These are phyloP conservation scores for Corydoras sp. DNA, from an alignment of 2,113 vertebrate genomes.

Conservation along the genomic window DNA sequence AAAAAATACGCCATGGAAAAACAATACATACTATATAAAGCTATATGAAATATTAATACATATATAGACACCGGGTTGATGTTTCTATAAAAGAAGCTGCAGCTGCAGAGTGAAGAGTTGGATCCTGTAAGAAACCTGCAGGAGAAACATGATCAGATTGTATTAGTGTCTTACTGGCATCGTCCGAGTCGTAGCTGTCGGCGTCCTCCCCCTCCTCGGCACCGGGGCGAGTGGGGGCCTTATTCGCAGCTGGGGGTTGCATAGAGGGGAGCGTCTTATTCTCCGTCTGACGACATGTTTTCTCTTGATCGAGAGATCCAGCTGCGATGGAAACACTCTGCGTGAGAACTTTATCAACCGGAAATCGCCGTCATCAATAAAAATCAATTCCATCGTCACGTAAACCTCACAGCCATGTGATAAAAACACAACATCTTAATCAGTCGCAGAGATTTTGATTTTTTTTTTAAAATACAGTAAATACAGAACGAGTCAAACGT, in stretches of 20 bases:
- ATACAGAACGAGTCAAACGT: no score
- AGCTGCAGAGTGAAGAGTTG: conserved; percentile 20
- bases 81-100: not conserved
- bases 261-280: conserved; percentile 43
- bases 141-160: conserved; percentile 18
- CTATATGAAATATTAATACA: not conserved
- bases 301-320: not conserved
- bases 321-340: conserved; percentile 14
- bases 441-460: no score
- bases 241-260: conserved; percentile 43
- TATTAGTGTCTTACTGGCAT: conserved; percentile 68
- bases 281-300: conserved; percentile 42
- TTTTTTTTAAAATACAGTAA: no score
- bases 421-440: no score
- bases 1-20: not conserved
- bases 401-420: no score
- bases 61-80: no score
- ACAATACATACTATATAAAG: not conserved
- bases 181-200: conserved; percentile 80
- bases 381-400: no score
- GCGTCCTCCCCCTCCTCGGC: conserved; percentile 73
- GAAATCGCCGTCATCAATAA: no score
- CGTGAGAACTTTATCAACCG: not conserved
- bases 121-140: conserved; percentile 20
- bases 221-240: conserved; percentile 14